Evolutionary conservation across 2,113 vertebrate genomes (phyloP).

Genomic region (Callipepla squamata): DNA sequence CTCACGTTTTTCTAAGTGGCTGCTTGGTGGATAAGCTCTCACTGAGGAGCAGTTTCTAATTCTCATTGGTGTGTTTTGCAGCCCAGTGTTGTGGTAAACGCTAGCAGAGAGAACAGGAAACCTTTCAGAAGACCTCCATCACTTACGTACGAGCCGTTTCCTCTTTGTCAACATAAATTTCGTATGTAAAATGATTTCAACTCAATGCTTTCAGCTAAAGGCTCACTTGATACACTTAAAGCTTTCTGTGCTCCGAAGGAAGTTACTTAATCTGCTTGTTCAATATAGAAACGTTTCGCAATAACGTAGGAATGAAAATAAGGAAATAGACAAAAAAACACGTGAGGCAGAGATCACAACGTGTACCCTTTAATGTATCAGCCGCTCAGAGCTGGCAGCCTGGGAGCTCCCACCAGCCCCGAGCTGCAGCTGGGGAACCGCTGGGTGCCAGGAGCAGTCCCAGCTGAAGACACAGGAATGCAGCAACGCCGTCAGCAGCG

Average conservation of each 20-base stretch:
- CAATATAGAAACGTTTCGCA: neutral
- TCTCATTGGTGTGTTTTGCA: neutral
- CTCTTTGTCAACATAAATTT: neutral
- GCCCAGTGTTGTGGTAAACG: neutral
- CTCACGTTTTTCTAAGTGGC: neutral
- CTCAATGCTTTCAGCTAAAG: neutral
- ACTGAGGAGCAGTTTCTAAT: neutral
- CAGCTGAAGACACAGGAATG: neutral
- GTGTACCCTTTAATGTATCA: neutral
- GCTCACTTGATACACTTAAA: neutral
- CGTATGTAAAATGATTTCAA: neutral
- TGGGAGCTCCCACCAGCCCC: no score
- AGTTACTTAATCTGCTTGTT: neutral
- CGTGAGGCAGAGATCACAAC: rapidly evolving
- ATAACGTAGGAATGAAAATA: neutral
- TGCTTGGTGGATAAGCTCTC: neutral
- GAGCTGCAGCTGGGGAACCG: no score
- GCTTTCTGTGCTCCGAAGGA: neutral
- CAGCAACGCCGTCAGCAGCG: neutral
- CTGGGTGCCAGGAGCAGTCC: neutral
- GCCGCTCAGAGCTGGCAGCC: neutral
- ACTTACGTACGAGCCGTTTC: neutral
- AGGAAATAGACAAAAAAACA: neutral
- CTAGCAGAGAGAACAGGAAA: neutral
- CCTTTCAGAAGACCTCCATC: neutral